Base-by-base conservation (phyloP, 2,113 vertebrate species). In the Microtus pennsylvanicus region DNA sequence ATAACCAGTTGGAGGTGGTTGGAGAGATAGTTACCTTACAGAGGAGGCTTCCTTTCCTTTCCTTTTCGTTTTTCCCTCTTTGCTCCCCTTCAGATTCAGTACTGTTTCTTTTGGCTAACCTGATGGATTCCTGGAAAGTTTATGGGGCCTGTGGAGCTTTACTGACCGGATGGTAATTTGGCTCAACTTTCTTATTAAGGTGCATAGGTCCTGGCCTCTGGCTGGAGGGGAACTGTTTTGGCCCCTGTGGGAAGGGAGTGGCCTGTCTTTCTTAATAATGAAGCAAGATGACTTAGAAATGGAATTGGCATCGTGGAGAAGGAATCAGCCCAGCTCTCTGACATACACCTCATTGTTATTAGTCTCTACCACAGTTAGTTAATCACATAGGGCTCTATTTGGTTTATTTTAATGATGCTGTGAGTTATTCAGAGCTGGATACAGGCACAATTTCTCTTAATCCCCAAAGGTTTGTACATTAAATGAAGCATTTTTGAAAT, bases 71-170 rank as follows among this genome's bases (percentile, higher is more conserved):
- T 82, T 80, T 69, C 19, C 26, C 42, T 65, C 65, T 87, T 93
- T 78, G 22, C 69, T 89, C 82, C 65, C 22, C 74, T 87, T 90
- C 76, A 94, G 2, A n/a, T 96, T 94, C 58, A 81, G 70, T 12
- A 52, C 30, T 97, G 83, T 96, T 97, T 95, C 95, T 90, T 88
- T 97, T 97, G 97, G 96, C 96, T 94, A 95, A 95, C 88, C 55
- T 82, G 72, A 11, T 93, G 42, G 72, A 95, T 97, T 98, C 94
- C 38, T 96, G 95, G 93, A 96, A 96, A 90, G 86, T 97, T 97
- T 96, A 96, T 94, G 72, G 72, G 95, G 76, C 91, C 85, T 92
- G n/a, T 0, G 94, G 96, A 94, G 90, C 77, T 91, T 38, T 33
- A 63, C 47, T 96, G 76, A 93, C 89, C 76, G 85, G 38, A 91